Conservation (phyloP, 92 coral and sea anemone species). For the Meandrina meandrites region DNA sequence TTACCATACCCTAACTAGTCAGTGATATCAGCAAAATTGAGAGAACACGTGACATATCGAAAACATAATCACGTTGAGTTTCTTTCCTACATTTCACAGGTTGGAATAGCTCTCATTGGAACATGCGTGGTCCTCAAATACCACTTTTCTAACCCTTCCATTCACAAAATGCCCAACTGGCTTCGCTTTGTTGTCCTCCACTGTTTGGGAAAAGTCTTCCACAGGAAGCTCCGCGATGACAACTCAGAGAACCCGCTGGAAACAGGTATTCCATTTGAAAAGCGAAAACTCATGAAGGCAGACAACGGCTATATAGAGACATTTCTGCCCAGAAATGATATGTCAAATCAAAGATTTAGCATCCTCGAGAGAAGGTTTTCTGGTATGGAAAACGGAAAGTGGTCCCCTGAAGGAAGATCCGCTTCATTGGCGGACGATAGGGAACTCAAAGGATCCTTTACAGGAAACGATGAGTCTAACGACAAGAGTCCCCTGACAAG, state of each 20-base stretch:
- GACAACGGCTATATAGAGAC: conserved; percentile 58
- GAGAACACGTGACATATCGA: neutral
- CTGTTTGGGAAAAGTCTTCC: conserved; percentile 83
- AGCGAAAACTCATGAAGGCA: conserved; percentile 31
- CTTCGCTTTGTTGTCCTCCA: conserved; percentile 82
- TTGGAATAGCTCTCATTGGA: conserved; percentile 94
- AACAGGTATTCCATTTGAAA: conserved; percentile 26
- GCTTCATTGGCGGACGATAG: conserved; percentile 6
- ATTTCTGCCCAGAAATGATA: conserved; percentile 37
- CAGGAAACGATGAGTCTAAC: conserved; percentile 8
- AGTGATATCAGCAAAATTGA: neutral
- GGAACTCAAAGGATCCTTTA: conserved; percentile 3
- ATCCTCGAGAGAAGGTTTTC: conserved; percentile 46
- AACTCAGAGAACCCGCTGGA: conserved; percentile 41
- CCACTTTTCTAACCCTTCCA: conserved; percentile 81
- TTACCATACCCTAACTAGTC: too few species aligned
- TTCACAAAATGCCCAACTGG: conserved; percentile 91
- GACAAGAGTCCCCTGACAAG: conserved; percentile 28
- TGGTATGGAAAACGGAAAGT: conserved; percentile 22
- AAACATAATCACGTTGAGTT: neutral
- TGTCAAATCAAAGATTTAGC: conserved; percentile 42
- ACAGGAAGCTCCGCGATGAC: conserved; percentile 52
- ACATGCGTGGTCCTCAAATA: conserved; percentile 93
- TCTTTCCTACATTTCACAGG: conserved; percentile 48
- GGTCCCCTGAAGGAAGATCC: conserved; percentile 20